Percentiles rank a stretch among this genome's conserved stretches.
These are phyloP conservation scores for Nesoenas mayeri DNA, from an alignment of 2,113 vertebrate genomes.

Conservation along the genomic window DNA sequence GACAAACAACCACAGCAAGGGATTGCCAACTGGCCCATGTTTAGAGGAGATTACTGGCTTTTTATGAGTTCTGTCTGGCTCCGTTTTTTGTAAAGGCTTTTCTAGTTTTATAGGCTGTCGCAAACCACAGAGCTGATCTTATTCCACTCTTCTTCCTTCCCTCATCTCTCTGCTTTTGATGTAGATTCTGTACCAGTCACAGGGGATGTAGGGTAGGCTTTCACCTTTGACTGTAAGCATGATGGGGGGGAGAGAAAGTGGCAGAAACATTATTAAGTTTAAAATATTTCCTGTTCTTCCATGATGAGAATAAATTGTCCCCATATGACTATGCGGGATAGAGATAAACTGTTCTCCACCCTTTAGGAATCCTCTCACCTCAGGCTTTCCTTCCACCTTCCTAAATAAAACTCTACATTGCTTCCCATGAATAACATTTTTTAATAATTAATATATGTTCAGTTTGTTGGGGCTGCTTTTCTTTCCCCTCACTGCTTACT, in stretches of 20 bases:
- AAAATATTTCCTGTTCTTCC: constrained; percentile 59
- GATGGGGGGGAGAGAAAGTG: constrained; percentile 17
- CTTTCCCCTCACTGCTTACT: not conserved
- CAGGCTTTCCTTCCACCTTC: not conserved
- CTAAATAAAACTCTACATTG: not conserved
- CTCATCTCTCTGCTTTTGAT: constrained; percentile 47
- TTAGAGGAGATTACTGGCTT: not conserved
- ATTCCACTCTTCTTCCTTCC: constrained; percentile 2
- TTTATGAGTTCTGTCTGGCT: constrained; percentile 13
- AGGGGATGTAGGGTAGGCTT: not conserved
- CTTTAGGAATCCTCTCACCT: constrained; percentile 33
- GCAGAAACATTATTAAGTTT: constrained; percentile 66
- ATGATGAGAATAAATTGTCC: constrained; percentile 68
- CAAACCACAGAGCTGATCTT: constrained; percentile 46
- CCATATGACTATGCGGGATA: constrained; percentile 22
- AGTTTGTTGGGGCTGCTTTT: not conserved
- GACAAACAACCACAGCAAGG: not conserved
- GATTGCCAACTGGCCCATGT: not conserved
- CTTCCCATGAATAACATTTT: not conserved
- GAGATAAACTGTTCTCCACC: constrained; percentile 13
- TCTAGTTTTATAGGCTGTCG: constrained; percentile 37
- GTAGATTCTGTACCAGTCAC: constrained; percentile 34
- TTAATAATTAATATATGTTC: constrained; percentile 15
- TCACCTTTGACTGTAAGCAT: constrained; percentile 64
- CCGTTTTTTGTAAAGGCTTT: not conserved